Conservation (phyloP, 2,797 vertebrate genomes). For the Corythornis leucogaster region DNA sequence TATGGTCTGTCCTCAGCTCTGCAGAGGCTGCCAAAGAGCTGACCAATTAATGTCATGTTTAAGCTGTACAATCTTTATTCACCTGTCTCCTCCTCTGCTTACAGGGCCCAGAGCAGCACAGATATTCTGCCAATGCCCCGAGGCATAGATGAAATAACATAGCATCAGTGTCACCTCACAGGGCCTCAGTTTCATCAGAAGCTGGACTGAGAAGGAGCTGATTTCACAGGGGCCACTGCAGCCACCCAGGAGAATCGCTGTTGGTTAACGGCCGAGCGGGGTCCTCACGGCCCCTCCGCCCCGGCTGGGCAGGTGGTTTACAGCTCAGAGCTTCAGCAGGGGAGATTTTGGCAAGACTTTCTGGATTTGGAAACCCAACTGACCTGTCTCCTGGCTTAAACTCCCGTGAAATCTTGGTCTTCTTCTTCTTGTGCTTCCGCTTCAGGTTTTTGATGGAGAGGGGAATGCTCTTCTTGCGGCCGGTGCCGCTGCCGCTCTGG, state of each 20-base stretch:
- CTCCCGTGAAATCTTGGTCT: conserved; percentile 93
- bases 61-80: conserved; percentile 27
- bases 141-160: conserved; percentile 1
- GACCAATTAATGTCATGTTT: conserved; percentile 11
- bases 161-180: background rate
- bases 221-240: conserved; percentile 12
- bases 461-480: conserved; percentile 94
- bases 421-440: conserved; percentile 97
- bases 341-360: background rate
- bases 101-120: background rate
- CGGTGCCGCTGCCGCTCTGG: conserved; percentile 88
- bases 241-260: background rate
- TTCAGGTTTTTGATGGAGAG: conserved; percentile 97
- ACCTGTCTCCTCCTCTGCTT: background rate
- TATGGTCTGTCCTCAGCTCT: background rate
- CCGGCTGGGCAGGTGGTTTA: background rate
- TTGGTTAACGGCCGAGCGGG: background rate
- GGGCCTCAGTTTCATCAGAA: background rate
- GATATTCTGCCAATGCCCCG: background rate
- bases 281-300: background rate
- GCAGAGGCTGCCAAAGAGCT: background rate
- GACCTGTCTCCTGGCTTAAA: conserved; percentile 96
- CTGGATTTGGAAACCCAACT: background rate
- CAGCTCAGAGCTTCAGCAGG: background rate
- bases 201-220: conserved; percentile 7